Conservation (phyloP, 2,113 vertebrate species). For the Triplophysa rosa region DNA sequence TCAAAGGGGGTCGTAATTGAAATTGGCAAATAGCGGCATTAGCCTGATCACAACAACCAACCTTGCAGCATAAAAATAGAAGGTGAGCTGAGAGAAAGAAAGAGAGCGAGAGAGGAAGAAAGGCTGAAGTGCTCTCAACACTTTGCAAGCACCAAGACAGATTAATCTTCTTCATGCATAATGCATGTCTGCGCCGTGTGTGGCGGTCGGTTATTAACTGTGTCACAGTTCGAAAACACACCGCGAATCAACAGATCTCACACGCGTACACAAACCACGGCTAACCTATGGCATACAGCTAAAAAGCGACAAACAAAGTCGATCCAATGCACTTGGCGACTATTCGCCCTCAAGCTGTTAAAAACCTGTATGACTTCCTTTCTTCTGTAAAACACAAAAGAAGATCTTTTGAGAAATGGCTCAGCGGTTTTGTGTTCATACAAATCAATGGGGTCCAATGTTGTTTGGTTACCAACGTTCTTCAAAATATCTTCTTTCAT, state of each 20-base stretch:
- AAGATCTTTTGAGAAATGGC: too few species aligned
- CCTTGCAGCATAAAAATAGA: conserved; percentile 49
- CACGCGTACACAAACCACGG: conserved; percentile 15
- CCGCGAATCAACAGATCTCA: conserved; percentile 41
- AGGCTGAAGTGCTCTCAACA: conserved; percentile 35
- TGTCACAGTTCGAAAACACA: conserved; percentile 48
- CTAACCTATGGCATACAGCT: conserved; percentile 8
- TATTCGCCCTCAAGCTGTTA: neutral
- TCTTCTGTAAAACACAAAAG: too few species aligned
- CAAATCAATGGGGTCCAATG: too few species aligned
- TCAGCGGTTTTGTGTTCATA: too few species aligned
- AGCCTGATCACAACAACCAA: conserved; percentile 55
- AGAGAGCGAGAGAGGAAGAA: conserved; percentile 29
- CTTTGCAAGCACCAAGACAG: conserved; percentile 49
- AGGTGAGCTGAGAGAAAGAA: conserved; percentile 41
- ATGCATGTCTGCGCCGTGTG: conserved; percentile 51
- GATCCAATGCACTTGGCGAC: neutral
- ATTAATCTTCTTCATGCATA: conserved; percentile 58
- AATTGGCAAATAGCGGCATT: conserved; percentile 64
- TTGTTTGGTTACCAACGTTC: too few species aligned
- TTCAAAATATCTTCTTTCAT: too few species aligned
- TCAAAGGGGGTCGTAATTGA: conserved; percentile 64
- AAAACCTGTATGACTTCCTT: too few species aligned
- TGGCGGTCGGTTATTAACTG: conserved; percentile 53
- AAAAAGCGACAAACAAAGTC: neutral